Evolutionary conservation across 2,888 invertebrate species (phyloP), one percentile per base, ranked within the genome.

Genomic region (Agriotes lineatus): DNA sequence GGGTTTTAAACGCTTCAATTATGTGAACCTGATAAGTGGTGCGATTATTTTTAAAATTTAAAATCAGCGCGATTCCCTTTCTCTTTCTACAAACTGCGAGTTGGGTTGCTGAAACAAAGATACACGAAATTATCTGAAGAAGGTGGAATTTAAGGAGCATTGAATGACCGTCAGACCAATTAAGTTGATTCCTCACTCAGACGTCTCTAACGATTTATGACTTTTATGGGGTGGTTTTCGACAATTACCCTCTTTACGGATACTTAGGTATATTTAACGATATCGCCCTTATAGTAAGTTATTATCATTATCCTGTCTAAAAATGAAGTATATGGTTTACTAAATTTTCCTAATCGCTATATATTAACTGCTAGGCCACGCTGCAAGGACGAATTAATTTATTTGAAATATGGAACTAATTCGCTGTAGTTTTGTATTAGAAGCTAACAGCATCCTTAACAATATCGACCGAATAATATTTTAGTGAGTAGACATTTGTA

Each of bases 161-260:
- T 52, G 39, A 61, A 50, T 52, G 42, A 33, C 42, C 52, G 39
- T 68, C 50, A 62, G 48, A 45, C 64, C 69, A 69, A 69, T 69
- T 69, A 64, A 58, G 56, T 60, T 64, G 59, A 64, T 64, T 56
- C 63, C 52, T 54, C 64, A 64, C 69, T 60, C 64, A 64, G 60
- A 64, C 69, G 39, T 59, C 56, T 54, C 44, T 58, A 60, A 72
- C 64, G 70, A 74, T 74, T 74, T 74, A 74, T 68, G 73, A 70
- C 61, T 65, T 69, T 69, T 68, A 67, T 69, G 67, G 74, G 74
- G 71, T 65, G 72, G 70, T 72, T 73, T 72, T 72, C 57, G 65
- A 63, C 67, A 73, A 73, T 73, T 73, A 67, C 67, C 71, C 73
- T 68, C 66, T 74, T 74, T 71, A 67, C 44, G 67, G 71, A 54